Evolutionary conservation across 1,140 invertebrate species (phyloP).

Genomic region (Plectrocnemia conspersa): DNA sequence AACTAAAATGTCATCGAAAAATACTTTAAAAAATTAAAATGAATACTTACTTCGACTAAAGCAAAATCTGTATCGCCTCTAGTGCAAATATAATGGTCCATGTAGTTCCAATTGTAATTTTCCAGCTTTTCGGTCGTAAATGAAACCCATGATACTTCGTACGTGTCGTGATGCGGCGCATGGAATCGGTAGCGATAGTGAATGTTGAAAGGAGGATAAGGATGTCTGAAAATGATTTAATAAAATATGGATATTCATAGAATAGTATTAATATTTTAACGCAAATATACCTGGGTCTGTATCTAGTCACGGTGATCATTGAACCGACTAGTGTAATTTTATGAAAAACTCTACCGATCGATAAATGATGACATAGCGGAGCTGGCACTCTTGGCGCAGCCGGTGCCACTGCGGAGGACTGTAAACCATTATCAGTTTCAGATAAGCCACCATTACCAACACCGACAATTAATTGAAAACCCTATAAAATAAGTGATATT

Average conservation of each 20-base stretch:
- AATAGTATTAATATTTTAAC: slow-evolving; percentile 4
- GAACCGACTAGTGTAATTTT: slow-evolving; percentile 77
- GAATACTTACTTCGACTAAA: slow-evolving; percentile 66
- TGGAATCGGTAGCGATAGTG: slow-evolving; percentile 89
- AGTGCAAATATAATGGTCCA: slow-evolving; percentile 95
- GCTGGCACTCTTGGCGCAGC: slow-evolving; percentile 42
- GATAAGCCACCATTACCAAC: slow-evolving; percentile 39
- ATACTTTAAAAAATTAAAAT: not conserved
- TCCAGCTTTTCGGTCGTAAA: slow-evolving; percentile 93
- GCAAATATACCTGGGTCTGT: slow-evolving; percentile 73
- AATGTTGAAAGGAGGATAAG: slow-evolving; percentile 85
- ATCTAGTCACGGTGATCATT: slow-evolving; percentile 87
- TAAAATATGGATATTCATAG: not conserved
- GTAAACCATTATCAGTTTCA: slow-evolving; percentile 32
- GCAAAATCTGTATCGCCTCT: slow-evolving; percentile 85
- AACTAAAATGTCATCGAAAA: not conserved
- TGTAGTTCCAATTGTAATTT: slow-evolving; percentile 97
- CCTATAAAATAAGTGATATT: slow-evolving; percentile 50
- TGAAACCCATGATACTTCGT: slow-evolving; percentile 91
- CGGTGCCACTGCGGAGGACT: slow-evolving; percentile 23
- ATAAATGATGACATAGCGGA: slow-evolving; percentile 71
- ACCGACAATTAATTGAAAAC: slow-evolving; percentile 78
- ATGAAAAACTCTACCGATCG: slow-evolving; percentile 94
- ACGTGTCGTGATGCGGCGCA: slow-evolving; percentile 87
- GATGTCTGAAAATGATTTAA: slow-evolving; percentile 63